Conservation (phyloP, 2,797 vertebrate genomes). For the Tarsius wallacei region DNA sequence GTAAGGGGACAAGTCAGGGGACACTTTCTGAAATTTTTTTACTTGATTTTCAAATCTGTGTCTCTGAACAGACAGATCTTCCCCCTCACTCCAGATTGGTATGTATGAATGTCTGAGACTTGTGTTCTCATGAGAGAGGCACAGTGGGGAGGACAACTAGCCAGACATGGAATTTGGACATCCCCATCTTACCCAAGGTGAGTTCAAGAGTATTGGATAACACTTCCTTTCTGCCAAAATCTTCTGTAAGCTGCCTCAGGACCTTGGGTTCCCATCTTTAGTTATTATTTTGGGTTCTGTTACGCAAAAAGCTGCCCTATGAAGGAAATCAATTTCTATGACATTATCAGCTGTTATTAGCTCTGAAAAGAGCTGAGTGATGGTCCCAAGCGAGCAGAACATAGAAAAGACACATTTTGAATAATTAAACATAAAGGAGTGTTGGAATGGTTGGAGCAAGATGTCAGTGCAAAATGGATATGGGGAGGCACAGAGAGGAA, state of each 20-base stretch:
- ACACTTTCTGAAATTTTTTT: not conserved
- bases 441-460: not conserved
- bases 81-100: not conserved
- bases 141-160: not conserved
- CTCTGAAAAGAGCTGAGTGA: constrained; percentile 1
- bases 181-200: not conserved
- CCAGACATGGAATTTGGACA: not conserved
- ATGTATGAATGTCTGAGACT: not conserved
- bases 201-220: not conserved
- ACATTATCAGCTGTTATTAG: not conserved
- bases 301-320: not conserved
- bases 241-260: not conserved
- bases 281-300: constrained; percentile 19
- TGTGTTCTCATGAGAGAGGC: not conserved
- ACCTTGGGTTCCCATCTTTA: not conserved
- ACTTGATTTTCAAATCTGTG: not conserved
- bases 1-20: too few relatives aligned
- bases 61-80: not conserved
- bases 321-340: constrained; percentile 22
- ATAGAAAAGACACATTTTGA: constrained; percentile 49
- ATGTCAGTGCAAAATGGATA: constrained; percentile 18
- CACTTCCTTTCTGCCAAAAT: not conserved
- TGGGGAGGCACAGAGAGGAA: not conserved
- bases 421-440: not conserved
- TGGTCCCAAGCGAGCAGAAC: not conserved